These are phyloP conservation scores for Phrynosoma blainvillii DNA, from an alignment of 2,113 vertebrate species.

Conservation along the genomic window DNA sequence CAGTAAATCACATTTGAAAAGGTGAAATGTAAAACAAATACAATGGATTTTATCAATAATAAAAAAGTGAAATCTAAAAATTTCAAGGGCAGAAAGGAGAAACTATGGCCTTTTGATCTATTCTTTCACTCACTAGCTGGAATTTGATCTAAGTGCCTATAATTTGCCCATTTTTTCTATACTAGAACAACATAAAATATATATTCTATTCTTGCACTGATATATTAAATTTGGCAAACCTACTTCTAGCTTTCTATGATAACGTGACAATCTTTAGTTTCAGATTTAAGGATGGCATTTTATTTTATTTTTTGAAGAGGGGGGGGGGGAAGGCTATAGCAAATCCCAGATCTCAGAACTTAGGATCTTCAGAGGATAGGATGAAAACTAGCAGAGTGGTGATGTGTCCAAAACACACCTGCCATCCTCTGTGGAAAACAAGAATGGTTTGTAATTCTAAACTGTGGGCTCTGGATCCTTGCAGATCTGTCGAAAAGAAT, in stretches of 20 bases:
- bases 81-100: background rate
- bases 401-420: background rate
- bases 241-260: background rate
- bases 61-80: slow-evolving; percentile 8
- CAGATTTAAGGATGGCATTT: background rate
- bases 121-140: slow-evolving; percentile 17
- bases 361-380: too few relatives aligned
- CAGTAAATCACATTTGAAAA: slow-evolving; percentile 41
- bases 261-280: background rate
- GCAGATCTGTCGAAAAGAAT: background rate
- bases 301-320: background rate
- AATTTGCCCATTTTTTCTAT: background rate
- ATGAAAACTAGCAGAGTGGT: background rate
- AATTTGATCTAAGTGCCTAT: background rate
- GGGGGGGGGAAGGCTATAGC: background rate
- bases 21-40: slow-evolving; percentile 17
- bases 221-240: background rate
- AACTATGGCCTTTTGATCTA: background rate
- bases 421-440: accelerated
- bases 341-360: background rate
- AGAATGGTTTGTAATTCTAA: slow-evolving; percentile 9
- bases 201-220: background rate
- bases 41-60: background rate
- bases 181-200: background rate
- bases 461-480: background rate